Conservation (phyloP, 2,113 vertebrate genomes). For the Thunnus maccoyii region DNA sequence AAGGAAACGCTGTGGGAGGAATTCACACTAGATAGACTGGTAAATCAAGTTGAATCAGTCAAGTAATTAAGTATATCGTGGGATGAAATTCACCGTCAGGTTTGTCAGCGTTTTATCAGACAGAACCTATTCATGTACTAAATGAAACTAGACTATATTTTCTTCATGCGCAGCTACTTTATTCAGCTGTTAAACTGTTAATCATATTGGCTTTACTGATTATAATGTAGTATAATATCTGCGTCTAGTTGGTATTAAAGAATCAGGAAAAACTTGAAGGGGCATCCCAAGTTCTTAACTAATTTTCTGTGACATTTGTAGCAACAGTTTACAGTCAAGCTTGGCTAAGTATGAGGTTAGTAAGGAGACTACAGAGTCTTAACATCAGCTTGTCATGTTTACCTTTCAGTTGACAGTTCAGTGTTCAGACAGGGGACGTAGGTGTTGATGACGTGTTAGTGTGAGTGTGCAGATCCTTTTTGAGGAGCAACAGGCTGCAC, state of each 20-base stretch:
- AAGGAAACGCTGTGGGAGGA: background rate
- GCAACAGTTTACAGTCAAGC: background rate
- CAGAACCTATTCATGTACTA: background rate
- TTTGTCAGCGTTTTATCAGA: background rate
- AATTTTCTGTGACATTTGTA: background rate
- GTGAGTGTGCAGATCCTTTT: conserved; percentile 33
- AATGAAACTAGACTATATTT: background rate
- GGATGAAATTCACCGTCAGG: background rate
- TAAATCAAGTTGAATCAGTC: background rate
- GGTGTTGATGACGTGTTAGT: conserved; percentile 1
- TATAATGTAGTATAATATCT: background rate
- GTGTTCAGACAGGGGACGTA: background rate
- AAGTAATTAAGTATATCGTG: background rate
- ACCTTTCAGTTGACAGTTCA: conserved; percentile 15
- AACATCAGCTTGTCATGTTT: conserved; percentile 64
- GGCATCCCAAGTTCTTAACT: background rate
- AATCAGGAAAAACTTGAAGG: background rate
- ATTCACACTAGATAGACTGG: background rate
- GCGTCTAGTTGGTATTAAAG: background rate
- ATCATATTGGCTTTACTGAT: no score
- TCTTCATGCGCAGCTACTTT: no score
- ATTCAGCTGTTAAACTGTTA: no score
- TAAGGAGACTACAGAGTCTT: conserved; percentile 25
- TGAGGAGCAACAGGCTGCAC: background rate
- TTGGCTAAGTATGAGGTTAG: background rate